Percentiles rank a stretch among this genome's conserved stretches.
These are phyloP conservation scores for Allophyes oxyacanthae DNA, from an alignment of 2,888 invertebrate genomes.

Conservation along the genomic window DNA sequence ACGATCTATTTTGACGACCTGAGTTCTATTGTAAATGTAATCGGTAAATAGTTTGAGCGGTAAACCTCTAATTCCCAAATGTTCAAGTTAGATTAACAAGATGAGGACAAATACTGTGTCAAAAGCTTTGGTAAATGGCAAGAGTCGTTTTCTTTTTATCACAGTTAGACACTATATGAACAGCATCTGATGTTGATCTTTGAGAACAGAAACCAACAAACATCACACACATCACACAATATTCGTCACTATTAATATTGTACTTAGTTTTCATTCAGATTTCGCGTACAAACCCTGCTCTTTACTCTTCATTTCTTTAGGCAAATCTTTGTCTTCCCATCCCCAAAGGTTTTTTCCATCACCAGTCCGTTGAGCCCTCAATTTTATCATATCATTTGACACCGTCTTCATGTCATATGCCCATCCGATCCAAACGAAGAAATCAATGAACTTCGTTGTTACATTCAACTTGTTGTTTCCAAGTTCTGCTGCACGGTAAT, in stretches of 20 bases:
- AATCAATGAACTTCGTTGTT: conserved; percentile 68
- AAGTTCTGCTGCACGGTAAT: conserved; percentile 71
- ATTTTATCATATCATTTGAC: conserved; percentile 55
- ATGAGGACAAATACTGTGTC: too few relatives aligned
- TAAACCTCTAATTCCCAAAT: too few relatives aligned
- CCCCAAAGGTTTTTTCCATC: conserved; percentile 68
- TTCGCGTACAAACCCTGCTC: conserved; percentile 14
- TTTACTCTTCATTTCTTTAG: conserved; percentile 23
- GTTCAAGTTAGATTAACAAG: too few relatives aligned
- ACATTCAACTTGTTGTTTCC: conserved; percentile 69
- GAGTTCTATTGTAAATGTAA: too few relatives aligned
- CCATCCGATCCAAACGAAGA: conserved; percentile 72
- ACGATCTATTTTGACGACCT: too few relatives aligned
- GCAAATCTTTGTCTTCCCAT: conserved; percentile 38
- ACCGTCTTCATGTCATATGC: conserved; percentile 71
- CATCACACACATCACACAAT: too few relatives aligned
- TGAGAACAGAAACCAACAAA: too few relatives aligned
- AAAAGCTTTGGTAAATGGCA: too few relatives aligned
- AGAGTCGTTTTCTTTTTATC: too few relatives aligned
- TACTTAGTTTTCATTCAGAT: conserved; percentile 3
- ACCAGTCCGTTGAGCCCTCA: conserved; percentile 63
- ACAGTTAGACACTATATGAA: too few relatives aligned
- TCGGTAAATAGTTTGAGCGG: too few relatives aligned
- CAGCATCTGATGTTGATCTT: too few relatives aligned
- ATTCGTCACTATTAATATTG: not conserved